Evolutionary conservation across 2,113 vertebrate genomes (phyloP).

Genomic region (Stictonetta naevosa): DNA sequence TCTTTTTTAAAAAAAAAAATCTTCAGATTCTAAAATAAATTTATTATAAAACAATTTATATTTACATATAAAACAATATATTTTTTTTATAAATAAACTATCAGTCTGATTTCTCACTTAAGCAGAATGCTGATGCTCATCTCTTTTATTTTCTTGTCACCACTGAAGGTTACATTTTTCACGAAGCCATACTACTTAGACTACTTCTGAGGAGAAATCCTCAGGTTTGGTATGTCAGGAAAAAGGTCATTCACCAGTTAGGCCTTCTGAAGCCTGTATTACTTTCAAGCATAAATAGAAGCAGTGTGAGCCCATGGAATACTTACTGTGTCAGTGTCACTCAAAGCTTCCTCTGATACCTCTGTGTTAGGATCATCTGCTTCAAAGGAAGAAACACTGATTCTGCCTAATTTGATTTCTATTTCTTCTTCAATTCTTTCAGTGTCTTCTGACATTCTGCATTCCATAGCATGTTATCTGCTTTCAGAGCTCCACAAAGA

Average conservation of each 20-base stretch:
- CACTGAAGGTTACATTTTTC: neutral
- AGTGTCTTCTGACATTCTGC: conserved; percentile 31
- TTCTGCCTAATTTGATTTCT: conserved; percentile 74
- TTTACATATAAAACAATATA: no score
- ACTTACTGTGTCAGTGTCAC: conserved; percentile 72
- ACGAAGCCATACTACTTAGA: neutral
- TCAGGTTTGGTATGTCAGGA: neutral
- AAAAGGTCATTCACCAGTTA: neutral
- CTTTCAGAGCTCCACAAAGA: neutral
- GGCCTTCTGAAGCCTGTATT: neutral
- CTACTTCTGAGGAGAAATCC: neutral
- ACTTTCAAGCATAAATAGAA: neutral
- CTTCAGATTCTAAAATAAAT: neutral
- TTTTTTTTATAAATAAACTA: no score
- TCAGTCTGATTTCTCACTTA: neutral
- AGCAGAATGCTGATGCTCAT: neutral
- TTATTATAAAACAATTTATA: no score
- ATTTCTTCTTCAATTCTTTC: conserved; percentile 68
- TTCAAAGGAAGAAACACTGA: conserved; percentile 71
- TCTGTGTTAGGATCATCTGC: conserved; percentile 58
- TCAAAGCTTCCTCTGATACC: conserved; percentile 57
- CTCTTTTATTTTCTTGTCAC: neutral
- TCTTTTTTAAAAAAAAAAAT: neutral
- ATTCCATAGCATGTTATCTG: conserved; percentile 3
- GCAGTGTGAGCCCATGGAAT: neutral